Evolutionary conservation across 2,113 vertebrate species (phyloP).

Genomic region (Esox niger): DNA sequence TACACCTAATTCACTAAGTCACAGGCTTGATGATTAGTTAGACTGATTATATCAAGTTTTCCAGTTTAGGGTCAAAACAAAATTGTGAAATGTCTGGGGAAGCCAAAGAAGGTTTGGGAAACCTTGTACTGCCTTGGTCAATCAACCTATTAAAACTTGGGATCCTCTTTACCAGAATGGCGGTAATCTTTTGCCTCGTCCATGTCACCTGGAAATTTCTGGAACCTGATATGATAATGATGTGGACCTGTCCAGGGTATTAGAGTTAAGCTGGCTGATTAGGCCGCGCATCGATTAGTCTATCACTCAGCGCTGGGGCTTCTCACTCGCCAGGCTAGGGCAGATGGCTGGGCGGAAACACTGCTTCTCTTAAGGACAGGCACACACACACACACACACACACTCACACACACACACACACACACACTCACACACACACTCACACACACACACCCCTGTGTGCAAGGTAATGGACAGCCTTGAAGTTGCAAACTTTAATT

Average conservation of each 20-base stretch:
- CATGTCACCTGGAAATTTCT: slow-evolving; percentile 71
- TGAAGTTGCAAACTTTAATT: background rate
- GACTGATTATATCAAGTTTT: too few relatives aligned
- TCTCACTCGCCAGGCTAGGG: slow-evolving; percentile 44
- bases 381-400: slow-evolving; percentile 14
- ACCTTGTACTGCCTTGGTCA: slow-evolving; percentile 35
- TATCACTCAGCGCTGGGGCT: slow-evolving; percentile 60
- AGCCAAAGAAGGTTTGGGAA: too few relatives aligned
- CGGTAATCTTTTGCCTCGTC: slow-evolving; percentile 71
- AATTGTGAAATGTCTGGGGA: too few relatives aligned
- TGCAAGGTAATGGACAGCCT: background rate
- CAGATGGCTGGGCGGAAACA: slow-evolving; percentile 19
- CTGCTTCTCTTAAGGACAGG: slow-evolving; percentile 34
- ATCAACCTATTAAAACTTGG: slow-evolving; percentile 54
- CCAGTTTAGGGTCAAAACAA: too few relatives aligned
- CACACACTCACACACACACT: background rate
- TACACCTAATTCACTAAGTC: too few relatives aligned
- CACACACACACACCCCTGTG: background rate
- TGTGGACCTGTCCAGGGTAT: slow-evolving; percentile 76
- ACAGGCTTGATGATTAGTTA: too few relatives aligned
- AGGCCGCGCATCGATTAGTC: slow-evolving; percentile 73
- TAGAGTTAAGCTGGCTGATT: slow-evolving; percentile 79
- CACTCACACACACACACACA: slow-evolving; percentile 1
- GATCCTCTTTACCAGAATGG: slow-evolving; percentile 63
- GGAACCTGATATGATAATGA: slow-evolving; percentile 77